Evolutionary conservation across 2,113 vertebrate genomes (phyloP).

Genomic region (Pomatorhinus ruficollis): DNA sequence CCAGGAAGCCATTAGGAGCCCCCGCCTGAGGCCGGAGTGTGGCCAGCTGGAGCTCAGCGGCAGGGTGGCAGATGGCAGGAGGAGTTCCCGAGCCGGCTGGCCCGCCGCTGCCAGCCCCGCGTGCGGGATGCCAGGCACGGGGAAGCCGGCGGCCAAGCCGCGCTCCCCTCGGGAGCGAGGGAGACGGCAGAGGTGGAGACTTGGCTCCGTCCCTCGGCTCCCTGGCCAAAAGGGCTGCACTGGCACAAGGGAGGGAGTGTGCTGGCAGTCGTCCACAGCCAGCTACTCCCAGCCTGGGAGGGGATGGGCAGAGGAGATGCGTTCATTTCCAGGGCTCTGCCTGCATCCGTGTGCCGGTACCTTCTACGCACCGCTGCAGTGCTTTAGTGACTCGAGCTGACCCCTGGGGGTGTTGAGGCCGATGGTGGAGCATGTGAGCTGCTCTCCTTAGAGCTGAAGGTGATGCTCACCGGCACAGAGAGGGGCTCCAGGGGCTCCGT

Average conservation of each 20-base stretch:
- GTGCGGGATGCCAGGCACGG: background rate
- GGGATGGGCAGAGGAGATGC: background rate
- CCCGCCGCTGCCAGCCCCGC: background rate
- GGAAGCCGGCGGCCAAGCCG: background rate
- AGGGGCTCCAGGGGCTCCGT: background rate
- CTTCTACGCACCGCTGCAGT: fast-evolving
- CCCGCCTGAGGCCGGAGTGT: background rate
- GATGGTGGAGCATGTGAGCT: background rate
- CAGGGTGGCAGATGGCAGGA: background rate
- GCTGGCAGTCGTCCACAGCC: background rate
- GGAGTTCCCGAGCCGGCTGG: background rate
- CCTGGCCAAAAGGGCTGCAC: slow-evolving; percentile 4
- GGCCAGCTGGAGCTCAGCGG: background rate
- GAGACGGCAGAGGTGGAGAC: background rate
- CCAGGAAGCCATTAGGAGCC: background rate
- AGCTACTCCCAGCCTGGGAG: background rate
- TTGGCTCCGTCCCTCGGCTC: background rate
- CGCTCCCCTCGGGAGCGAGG: background rate
- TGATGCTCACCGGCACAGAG: background rate
- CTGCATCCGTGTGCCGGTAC: background rate
- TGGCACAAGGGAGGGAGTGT: background rate
- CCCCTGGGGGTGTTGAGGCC: background rate
- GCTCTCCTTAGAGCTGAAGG: background rate
- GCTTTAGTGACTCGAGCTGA: fast-evolving
- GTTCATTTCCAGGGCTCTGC: background rate